Base-by-base conservation (phyloP, 2,888 invertebrate species). In the Automeris io region DNA sequence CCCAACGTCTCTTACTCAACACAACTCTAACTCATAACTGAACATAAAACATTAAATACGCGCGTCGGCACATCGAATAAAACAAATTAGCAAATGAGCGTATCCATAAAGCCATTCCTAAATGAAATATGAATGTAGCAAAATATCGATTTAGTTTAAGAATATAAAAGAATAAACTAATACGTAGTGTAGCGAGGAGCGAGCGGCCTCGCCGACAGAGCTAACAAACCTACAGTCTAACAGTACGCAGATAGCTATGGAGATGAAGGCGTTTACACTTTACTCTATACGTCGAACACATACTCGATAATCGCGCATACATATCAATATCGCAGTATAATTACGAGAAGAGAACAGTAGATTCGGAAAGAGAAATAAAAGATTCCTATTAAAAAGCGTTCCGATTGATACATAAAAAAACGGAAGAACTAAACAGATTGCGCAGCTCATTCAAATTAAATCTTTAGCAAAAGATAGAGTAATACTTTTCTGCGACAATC, bases 391-490 rank as follows among this genome's bases (percentile, higher is more conserved):
- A 86, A 86, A 82, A 86, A 86, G 86, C 86, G 74, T 83, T 75
- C 74, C 81, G 73, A 71, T 74, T 73, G 65, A 79, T 69, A 73
- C 70, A 72, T 62, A 72, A 70, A 29, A n/a, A 74, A 77, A 83
- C 80, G 79, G 81, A 83, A 83, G 78, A 83, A 83, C 79, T 85
- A 86, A 86, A 85, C 74, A 86, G 71, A 74, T 83, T 85, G 86
- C 83, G 85, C 85, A 86, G 85, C 85, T 85, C 83, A 85, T 82
- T 72, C 82, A 85, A 85, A 83, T 82, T 80, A 85, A 85, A 83
- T 81, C 70, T 82, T 82, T 70, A 85, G 85, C 85, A 79, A 82
- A 85, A 81, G 82, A 80, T 83, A 85, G 85, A 82, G 68, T 29
- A 70, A 81, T 71, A 85, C 83, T 83, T 79, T 82, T 85, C 81